Base-by-base conservation (phyloP, 2,113 vertebrate genomes). In the Gnathonemus echidnorhynchus region DNA sequence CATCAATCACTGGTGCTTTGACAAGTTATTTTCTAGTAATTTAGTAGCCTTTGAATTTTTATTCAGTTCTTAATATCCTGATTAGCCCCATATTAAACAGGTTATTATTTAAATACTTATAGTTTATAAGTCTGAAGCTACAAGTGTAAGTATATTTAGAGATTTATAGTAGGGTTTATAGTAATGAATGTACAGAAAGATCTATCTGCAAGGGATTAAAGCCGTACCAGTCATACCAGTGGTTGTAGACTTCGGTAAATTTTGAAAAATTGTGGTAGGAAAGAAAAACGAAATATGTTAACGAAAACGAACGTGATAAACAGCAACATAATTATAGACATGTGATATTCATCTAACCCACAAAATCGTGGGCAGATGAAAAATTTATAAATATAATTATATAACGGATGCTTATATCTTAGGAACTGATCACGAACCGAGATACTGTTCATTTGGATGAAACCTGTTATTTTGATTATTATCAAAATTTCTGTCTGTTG, bases 391-490 rank as follows among this genome's bases (percentile, higher is more conserved):
- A 56, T 87, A 50, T 50, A 86, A 50, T 50, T 15, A 86, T 87
- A 53, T 86, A 50, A 39, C 35, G 35, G 45, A 46, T 42, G 21
- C 19, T 48, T 6, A 45, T 46, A 48, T 87, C 7, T 87, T 24
- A n/a, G 50, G 50, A 53, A 87, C 45, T 49, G 84, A 50, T 48
- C 42, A 24, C 35, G 13, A 80, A 45, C 42, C 21, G 42, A 86
- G 83, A 86, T 49, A 86, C 45, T 8, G 83, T 86, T 86, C 84
- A 49, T 86, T 50, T 48, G 84, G 24, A 86, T 86, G 84, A 86
- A 86, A 86, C 84, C 45, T 27, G 84, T 27, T 13, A 48, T 53
- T 48, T 87, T 53, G 17, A 7, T 52, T 52, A 31, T 17, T 87
- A 87, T 87, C 50, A 87, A 31, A 39, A 53, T 50, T 52, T 87